Evolutionary conservation across 2,797 vertebrate species (phyloP), one percentile per base, ranked within the genome.

Genomic region (Gouania willdenowi): DNA sequence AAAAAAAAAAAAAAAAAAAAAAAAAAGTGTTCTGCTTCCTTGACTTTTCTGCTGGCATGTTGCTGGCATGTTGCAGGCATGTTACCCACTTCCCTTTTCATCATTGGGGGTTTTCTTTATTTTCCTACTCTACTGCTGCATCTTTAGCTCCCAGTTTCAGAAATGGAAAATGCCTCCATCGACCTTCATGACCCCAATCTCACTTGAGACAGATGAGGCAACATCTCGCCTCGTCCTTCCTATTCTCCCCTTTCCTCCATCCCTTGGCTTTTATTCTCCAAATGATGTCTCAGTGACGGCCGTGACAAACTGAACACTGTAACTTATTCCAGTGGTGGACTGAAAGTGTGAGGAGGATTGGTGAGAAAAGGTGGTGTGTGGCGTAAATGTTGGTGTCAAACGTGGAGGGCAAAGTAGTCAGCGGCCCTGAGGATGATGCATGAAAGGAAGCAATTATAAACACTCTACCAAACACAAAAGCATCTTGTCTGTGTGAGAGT

Each of bases 181-280:
- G 52, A 82, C 79, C 82, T 58, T 19, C 1, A 8, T 39, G 63
- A 83, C 81, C 83, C 55, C 85, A 84, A 83, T 87, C 85, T 87
- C 83, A 83, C 80, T 82, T 78, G 77, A 85, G 81, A 84, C 77
- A 82, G 81, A 85, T 83, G 79, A 84, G 82, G 64, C 77, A 61
- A 79, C 65, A 49, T 59, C 61, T 29, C 41, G 21, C 42, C 26
- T 15, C 13, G 55, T 37, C 48, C 32, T 25, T 18, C 24, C 23
- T 15, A 24, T 10, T 30, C 12, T 12, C 15, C 14, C 19, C 17
- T 20, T 7, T 31, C 40, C 9, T 39, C 35, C 26, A 18, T 15
- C 36, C 11, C 37, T 37, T 51, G 28, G 61, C 63, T 49, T 49
- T 29, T 27, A 6, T 41, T 54, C 49, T 22, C 43, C 41, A 75